Conservation (phyloP, 2,797 vertebrate genomes). For the Galago senegalensis region DNA sequence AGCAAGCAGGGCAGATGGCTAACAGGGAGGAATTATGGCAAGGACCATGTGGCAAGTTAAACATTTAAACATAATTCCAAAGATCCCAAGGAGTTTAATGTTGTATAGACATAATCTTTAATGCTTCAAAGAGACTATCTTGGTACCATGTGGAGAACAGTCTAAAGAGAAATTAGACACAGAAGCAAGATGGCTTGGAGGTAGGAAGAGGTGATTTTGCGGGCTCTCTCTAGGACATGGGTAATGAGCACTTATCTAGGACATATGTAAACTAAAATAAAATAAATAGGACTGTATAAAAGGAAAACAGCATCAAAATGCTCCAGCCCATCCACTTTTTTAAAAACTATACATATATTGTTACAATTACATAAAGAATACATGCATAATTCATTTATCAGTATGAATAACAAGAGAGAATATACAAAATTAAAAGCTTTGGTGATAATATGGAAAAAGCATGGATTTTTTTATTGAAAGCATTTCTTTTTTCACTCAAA, state of each 20-base stretch:
- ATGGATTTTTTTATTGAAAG: not conserved
- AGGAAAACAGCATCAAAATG: not conserved
- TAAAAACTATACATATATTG: not conserved
- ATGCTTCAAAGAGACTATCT: not conserved
- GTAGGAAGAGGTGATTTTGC: not conserved
- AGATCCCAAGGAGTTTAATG: not conserved
- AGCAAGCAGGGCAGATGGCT: not conserved
- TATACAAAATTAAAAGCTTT: not conserved
- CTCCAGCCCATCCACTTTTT: not conserved
- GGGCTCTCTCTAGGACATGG: not conserved
- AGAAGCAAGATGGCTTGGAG: accelerated
- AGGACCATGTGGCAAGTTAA: not conserved
- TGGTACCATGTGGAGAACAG: not conserved
- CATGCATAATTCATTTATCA: not conserved
- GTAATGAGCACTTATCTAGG: not conserved
- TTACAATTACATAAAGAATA: not conserved
- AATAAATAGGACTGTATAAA: not conserved
- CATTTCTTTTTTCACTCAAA: conserved; percentile 20
- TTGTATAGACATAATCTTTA: not conserved
- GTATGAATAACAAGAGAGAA: not conserved
- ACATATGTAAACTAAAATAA: not conserved
- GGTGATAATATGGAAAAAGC: not conserved
- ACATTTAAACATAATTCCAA: not conserved
- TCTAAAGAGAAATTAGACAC: not conserved
- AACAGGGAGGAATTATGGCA: not conserved